Evolutionary conservation across 2,797 vertebrate genomes (phyloP), one percentile per base, ranked within the genome.

Genomic region (Octomys mimax): DNA sequence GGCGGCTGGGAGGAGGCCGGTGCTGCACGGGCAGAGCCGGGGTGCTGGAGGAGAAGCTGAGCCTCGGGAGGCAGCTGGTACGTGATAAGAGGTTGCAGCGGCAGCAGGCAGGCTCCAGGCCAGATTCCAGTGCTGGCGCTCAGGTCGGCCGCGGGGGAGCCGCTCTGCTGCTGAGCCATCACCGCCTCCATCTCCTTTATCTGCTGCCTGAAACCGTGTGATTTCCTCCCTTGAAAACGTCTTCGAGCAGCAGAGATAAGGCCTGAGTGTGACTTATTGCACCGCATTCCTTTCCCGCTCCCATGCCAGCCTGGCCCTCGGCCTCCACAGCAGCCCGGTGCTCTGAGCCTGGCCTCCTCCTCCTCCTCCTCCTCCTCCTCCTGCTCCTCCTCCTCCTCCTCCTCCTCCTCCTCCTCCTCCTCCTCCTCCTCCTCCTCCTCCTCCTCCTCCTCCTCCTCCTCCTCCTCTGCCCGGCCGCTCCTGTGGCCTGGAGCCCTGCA

Each of bases 201-300:
- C 98, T 68, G 93, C 95, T 46, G 89, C 97, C 98, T 68, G 22
- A 97, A 98, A 97, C 87, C 88, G 87, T 98, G 98, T 95, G 94
- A 98, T 98, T 98, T 98, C 98, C 98, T 99, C 98, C 98, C 98
- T 97, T 95, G 98, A 97, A 97, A 98, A 98, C 59, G 86, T 96
- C 98, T 98, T 97, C 93, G 87, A 97, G 98, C 96, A 96, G 81
- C 70, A 79, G 88, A 99, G 99, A 98, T 99, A 99, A 99, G 95
- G 96, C 85, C 89, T 96, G 98, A 98, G 98, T 98, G 98, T 98
- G 98, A 97, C 97, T 98, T 87, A 96, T 89, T 96, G 98, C 97
- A 71, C 68, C 92, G 88, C 98, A 98, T 97, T 98, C 95, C 94
- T 96, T 95, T 86, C 85, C 83, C 4, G 77, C 97, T 96, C 85